These are phyloP conservation scores for Hemitrygon akajei DNA, from an alignment of 2,797 vertebrate genomes.

Conservation along the genomic window DNA sequence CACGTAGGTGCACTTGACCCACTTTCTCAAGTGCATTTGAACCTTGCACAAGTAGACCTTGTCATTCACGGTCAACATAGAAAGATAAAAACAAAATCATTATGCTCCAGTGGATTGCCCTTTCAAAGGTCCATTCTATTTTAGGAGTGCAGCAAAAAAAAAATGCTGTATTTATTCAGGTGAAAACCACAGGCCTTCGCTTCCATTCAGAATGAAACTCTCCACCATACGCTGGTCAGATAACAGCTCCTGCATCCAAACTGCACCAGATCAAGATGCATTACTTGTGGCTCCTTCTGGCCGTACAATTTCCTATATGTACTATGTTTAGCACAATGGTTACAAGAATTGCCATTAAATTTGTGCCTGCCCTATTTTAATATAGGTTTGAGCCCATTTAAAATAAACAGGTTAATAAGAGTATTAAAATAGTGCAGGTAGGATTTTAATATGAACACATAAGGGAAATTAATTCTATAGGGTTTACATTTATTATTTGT, in stretches of 20 bases:
- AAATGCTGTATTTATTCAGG: background rate
- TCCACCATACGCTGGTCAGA: background rate
- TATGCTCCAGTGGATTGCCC: conserved; percentile 20
- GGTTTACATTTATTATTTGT: conserved; percentile 5
- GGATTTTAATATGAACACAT: background rate
- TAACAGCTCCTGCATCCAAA: background rate
- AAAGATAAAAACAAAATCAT: conserved; percentile 12
- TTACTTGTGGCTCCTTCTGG: background rate
- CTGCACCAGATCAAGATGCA: background rate
- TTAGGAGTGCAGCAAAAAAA: background rate
- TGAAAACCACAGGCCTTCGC: conserved; percentile 3
- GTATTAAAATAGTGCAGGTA: conserved; percentile 16
- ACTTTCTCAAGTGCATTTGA: conserved; percentile 26
- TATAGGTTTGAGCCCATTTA: conserved; percentile 3
- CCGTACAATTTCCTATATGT: background rate
- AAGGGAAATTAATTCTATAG: conserved; percentile 14
- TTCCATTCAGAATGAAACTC: conserved; percentile 3
- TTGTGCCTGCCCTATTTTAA: conserved; percentile 4
- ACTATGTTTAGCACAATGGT: background rate
- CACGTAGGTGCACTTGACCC: conserved; percentile 16
- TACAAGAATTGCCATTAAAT: background rate
- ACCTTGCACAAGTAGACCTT: conserved; percentile 20
- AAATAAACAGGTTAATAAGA: conserved; percentile 20
- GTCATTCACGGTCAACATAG: conserved; percentile 23
- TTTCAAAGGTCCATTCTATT: conserved; percentile 29